phyloP scores from a whole-genome alignment of 2,888 invertebrate species.

The Callinectes sapidus region DNA sequence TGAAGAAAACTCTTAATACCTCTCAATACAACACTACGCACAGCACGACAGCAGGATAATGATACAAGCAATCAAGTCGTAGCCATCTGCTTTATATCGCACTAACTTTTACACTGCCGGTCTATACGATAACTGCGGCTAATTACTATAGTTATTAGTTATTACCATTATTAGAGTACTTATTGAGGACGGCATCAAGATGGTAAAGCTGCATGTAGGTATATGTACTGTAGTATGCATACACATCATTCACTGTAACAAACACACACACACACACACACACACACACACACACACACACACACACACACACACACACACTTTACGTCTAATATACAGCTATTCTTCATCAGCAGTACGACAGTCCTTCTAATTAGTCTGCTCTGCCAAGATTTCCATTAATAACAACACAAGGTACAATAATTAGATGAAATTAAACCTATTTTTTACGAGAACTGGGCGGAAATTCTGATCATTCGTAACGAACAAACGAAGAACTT shows the following conservation, averaged over 20 bases:
- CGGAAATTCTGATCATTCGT: too few relatives aligned
- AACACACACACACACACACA: not conserved
- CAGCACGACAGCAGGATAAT: not conserved
- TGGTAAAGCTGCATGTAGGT: conserved; percentile 4
- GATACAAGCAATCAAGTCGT: not conserved
- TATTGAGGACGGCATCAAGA: conserved; percentile 3
- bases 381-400: too few relatives aligned
- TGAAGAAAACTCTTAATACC: too few relatives aligned
- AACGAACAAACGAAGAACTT: too few relatives aligned
- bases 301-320: not conserved
- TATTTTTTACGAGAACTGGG: too few relatives aligned
- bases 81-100: conserved; percentile 15
- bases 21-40: too few relatives aligned
- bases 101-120: not conserved
- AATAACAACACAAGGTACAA: too few relatives aligned
- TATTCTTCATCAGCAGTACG: not conserved
- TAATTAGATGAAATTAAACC: too few relatives aligned
- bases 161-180: not conserved
- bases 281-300: not conserved
- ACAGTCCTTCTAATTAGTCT: not conserved
- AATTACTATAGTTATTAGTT: not conserved
- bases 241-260: not conserved
- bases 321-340: not conserved
- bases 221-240: not conserved
- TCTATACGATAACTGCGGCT: conserved; percentile 4